Conservation (phyloP, 2,888 invertebrate species). For the Lasiommata megera region DNA sequence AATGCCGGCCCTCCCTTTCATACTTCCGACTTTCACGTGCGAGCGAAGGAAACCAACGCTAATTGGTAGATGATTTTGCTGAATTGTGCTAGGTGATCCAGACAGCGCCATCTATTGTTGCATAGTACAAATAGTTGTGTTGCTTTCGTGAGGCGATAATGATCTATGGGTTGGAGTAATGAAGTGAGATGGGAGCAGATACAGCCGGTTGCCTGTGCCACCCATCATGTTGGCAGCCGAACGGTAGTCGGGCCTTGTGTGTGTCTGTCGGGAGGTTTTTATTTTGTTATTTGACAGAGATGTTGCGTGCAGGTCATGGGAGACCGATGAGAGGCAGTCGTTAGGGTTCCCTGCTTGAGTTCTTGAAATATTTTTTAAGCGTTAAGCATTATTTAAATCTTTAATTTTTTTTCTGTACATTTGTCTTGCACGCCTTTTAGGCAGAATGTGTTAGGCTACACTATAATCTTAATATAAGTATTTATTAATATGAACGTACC, state of each 20-base stretch:
- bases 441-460: too few species aligned
- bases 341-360: conserved; percentile 4
- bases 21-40: conserved; percentile 12
- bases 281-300: conserved; percentile 52
- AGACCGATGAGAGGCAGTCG: conserved; percentile 24
- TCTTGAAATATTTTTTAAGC: too few species aligned
- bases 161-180: conserved; percentile 66
- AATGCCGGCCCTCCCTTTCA: conserved; percentile 33
- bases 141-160: conserved; percentile 69
- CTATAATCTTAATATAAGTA: too few species aligned
- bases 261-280: conserved; percentile 47
- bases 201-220: conserved; percentile 49
- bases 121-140: conserved; percentile 72
- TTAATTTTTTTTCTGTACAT: too few species aligned
- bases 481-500: too few species aligned
- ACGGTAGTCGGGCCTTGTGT: conserved; percentile 64
- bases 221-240: conserved; percentile 59
- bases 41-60: conserved; percentile 50
- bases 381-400: too few species aligned
- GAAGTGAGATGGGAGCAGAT: conserved; percentile 66
- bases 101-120: conserved; percentile 78
- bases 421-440: too few species aligned
- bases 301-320: conserved; percentile 44
- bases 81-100: conserved; percentile 54
- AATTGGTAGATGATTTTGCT: conserved; percentile 76